These are phyloP conservation scores for Apamea epomidion DNA, from an alignment of 2,888 invertebrate species.

Conservation along the genomic window DNA sequence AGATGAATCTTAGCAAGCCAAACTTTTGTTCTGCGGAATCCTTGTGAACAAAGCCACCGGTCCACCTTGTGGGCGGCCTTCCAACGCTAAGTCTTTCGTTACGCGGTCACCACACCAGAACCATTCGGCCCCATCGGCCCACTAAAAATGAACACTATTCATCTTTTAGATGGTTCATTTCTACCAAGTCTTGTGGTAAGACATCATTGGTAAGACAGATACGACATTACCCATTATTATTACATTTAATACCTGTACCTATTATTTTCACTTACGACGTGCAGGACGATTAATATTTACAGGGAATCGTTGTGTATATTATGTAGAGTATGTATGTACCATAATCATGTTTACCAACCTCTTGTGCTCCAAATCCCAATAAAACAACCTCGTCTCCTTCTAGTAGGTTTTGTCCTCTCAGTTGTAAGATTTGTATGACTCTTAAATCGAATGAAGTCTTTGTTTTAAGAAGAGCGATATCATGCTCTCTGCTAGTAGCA, in stretches of 20 bases:
- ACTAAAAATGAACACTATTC: too few species aligned
- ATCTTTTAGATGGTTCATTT: not conserved
- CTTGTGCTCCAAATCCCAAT: conserved; percentile 82
- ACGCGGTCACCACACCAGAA: not conserved
- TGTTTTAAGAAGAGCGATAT: conserved; percentile 82
- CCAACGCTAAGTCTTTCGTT: not conserved
- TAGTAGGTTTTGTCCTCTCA: conserved; percentile 69
- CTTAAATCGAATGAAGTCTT: conserved; percentile 74
- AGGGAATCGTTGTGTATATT: not conserved
- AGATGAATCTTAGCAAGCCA: not conserved
- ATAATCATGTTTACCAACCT: conserved; percentile 67
- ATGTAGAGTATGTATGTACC: not conserved
- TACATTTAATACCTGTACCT: not conserved
- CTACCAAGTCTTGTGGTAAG: not conserved
- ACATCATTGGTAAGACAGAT: not conserved
- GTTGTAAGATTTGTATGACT: conserved; percentile 70
- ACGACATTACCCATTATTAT: too few species aligned
- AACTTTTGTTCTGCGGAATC: not conserved
- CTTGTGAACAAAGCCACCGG: too few species aligned
- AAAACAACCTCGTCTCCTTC: conserved; percentile 80
- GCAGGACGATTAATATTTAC: not conserved
- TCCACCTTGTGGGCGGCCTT: too few species aligned
- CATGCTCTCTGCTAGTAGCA: conserved; percentile 73
- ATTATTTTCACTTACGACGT: too few species aligned
- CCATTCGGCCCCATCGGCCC: not conserved